Evolutionary conservation across 1,140 invertebrate species (phyloP).

Genomic region (Batillaria attramentaria): DNA sequence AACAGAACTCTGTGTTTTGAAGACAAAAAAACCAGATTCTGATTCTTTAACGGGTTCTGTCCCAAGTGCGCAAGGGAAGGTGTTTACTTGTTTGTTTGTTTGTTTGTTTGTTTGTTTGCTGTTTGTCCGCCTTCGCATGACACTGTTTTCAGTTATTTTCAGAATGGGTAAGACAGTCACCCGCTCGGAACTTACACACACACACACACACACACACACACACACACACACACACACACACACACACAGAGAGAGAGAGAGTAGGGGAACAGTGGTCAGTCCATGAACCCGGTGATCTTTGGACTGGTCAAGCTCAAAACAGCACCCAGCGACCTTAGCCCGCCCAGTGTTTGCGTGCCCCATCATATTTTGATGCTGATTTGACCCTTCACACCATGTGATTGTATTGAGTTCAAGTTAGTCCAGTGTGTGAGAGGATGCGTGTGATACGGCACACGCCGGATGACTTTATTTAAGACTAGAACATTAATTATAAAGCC

Average conservation of each 20-base stretch:
- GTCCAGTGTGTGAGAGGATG: background rate
- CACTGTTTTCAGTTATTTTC: background rate
- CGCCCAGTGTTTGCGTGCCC: background rate
- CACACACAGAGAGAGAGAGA: background rate
- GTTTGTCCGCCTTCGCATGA: background rate
- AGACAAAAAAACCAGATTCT: background rate
- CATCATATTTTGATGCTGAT: no score
- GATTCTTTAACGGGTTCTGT: background rate
- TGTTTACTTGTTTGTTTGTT: constrained; percentile 15
- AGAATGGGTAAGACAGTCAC: background rate
- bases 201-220: constrained; percentile 6
- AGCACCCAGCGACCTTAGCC: background rate
- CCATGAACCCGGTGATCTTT: background rate
- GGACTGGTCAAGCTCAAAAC: background rate
- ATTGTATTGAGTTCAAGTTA: background rate
- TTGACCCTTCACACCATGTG: no score
- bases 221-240: constrained; percentile 14
- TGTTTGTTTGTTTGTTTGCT: constrained; percentile 9
- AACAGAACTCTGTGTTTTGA: no score
- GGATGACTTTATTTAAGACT: no score
- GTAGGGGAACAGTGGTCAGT: background rate
- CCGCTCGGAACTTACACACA: background rate
- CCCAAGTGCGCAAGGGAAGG: background rate
- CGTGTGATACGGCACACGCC: no score
- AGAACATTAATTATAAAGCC: no score